Evolutionary conservation across 2,797 vertebrate genomes (phyloP), one percentile per base, ranked within the genome.

Genomic region (Siniperca undulata): DNA sequence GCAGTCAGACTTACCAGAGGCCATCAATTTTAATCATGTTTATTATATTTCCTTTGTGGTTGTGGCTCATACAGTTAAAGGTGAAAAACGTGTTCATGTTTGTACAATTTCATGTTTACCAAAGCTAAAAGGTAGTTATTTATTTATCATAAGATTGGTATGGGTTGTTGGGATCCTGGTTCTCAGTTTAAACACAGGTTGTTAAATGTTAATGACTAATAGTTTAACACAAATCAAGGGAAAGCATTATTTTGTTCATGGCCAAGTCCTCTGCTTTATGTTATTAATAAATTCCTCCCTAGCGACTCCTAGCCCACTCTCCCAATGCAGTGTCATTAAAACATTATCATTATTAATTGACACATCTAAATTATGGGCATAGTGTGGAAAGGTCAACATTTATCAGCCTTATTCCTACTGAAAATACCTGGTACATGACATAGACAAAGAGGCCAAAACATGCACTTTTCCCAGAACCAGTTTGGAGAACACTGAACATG

Each of bases 291-390:
- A 77, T 50, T 3, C 14, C 10, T 58, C 27, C 9, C 14, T 24
- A 19, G 38, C 1, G 2, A 60, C 42, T 24, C 66, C 34, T 7
- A 59, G 12, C 48, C 24, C 10, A n/a, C 40, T 24, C 20, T 60
- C 24, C 50, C 22, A 72, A 67, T 52, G 42, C 52, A 73, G 0
- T 30, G 24, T 67, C 42, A 60, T 58, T 7, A 70, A 55, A 62
- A 52, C 19, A 70, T 34, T 34, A n/a, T 60, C 36, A 44, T 82
- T 48, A 70, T 58, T 60, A 74, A 74, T 6, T 59, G 10, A 48
- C 53, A 59, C 8, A 30, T 56, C 12, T 50, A 44, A 30, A 50
- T 71, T 20, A 53, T 24, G 20, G 24, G 6, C 55, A 42, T 40
- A 40, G 40, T 40, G 40, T 42, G 40, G 40, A 12, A 12, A 42